These are phyloP conservation scores for Piscicola geometra DNA, from an alignment of 2,888 invertebrate species.

Conservation along the genomic window DNA sequence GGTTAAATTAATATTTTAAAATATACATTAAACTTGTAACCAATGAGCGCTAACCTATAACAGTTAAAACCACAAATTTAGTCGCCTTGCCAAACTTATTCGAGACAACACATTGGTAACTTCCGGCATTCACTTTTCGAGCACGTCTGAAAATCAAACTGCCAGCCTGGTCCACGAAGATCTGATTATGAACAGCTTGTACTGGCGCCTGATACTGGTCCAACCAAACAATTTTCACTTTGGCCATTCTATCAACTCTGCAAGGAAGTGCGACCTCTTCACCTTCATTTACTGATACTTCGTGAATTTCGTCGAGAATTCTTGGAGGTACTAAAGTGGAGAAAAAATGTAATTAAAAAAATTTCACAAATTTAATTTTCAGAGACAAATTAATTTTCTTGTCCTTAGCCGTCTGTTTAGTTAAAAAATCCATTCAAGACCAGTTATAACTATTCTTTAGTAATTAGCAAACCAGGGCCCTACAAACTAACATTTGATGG, in stretches of 20 bases:
- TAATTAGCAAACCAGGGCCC: too few relatives aligned
- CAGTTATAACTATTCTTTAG: too few relatives aligned
- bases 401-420: too few relatives aligned
- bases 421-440: too few relatives aligned
- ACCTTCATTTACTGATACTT: background rate
- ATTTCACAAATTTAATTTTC: too few relatives aligned
- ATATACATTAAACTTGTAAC: too few relatives aligned
- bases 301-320: background rate
- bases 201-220: background rate
- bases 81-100: conserved; percentile 65
- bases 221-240: background rate
- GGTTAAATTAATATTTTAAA: too few relatives aligned
- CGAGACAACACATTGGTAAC: conserved; percentile 59
- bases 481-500: background rate
- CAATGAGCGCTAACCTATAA: conserved; percentile 47
- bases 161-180: conserved; percentile 38
- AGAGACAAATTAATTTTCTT: too few relatives aligned
- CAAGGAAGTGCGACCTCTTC: background rate
- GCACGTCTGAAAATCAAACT: conserved; percentile 52
- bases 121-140: conserved; percentile 51
- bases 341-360: too few relatives aligned
- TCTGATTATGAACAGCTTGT: background rate
- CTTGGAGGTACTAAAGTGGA: background rate
- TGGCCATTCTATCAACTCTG: background rate
- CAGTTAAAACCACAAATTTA: conserved; percentile 53